phyloP scores from a whole-genome alignment of 1,140 invertebrate genomes.

The Metaphire vulgaris region DNA sequence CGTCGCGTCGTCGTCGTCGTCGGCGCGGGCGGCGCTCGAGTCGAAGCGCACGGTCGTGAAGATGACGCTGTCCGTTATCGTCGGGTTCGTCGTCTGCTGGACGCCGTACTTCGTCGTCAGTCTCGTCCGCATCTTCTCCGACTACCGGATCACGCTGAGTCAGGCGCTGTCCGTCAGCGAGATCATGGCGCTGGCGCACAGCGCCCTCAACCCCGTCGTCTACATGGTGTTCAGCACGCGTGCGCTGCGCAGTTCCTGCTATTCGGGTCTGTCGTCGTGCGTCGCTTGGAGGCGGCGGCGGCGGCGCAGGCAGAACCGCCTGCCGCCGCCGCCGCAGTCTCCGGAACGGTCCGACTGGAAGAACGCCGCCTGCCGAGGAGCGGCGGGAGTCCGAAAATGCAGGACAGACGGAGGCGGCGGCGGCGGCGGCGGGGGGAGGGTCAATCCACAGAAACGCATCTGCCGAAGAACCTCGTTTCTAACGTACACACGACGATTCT shows the following conservation, averaged over 20 bases:
- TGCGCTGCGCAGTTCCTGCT: constrained; percentile 1
- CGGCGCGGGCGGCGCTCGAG: constrained; percentile 32
- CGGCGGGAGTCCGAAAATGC: not conserved
- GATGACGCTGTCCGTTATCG: constrained; percentile 53
- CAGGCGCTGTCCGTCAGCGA: constrained; percentile 35
- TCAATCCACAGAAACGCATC: not conserved
- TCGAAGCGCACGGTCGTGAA: constrained; percentile 46
- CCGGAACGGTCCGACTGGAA: not conserved
- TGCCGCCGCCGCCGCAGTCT: not conserved
- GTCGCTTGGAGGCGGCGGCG: not conserved
- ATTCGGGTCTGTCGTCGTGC: too few relatives aligned
- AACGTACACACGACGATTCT: not conserved
- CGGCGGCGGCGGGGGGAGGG: too few relatives aligned
- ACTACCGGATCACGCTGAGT: constrained; percentile 34
- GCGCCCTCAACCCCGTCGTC: constrained; percentile 43
- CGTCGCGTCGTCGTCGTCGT: constrained; percentile 34
- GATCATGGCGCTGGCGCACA: constrained; percentile 41
- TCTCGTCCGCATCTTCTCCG: constrained; percentile 40
- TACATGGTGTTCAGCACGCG: constrained; percentile 41
- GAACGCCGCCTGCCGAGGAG: not conserved
- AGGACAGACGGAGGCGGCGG: not conserved
- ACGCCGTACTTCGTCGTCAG: constrained; percentile 52
- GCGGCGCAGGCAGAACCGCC: not conserved
- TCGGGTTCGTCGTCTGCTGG: constrained; percentile 52
- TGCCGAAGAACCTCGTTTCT: not conserved